Evolutionary conservation across 2,888 invertebrate species (phyloP).

Genomic region (Flexamia atlantica): DNA sequence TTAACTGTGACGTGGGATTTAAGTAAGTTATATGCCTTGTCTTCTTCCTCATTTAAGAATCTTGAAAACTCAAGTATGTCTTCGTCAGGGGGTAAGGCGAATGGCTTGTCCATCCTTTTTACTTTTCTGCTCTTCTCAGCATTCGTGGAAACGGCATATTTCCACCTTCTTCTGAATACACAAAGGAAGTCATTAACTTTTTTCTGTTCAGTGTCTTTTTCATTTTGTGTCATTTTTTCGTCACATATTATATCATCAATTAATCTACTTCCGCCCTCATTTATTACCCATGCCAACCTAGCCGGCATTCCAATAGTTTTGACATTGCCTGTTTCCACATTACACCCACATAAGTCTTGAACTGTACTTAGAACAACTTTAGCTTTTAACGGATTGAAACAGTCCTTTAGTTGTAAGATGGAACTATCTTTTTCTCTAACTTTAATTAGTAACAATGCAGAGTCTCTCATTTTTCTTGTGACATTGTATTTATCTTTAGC

Average conservation of each 20-base stretch:
- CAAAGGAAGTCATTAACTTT: slow-evolving; percentile 19
- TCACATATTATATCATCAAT: background rate
- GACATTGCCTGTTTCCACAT: background rate
- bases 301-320: slow-evolving; percentile 10
- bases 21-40: background rate
- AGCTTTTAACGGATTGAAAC: background rate
- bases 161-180: slow-evolving; percentile 28
- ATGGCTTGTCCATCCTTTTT: slow-evolving; percentile 16
- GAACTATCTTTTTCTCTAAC: background rate
- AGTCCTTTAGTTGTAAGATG: background rate
- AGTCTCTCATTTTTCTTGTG: slow-evolving; percentile 25
- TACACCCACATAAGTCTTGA: slow-evolving; percentile 30
- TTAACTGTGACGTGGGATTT: background rate
- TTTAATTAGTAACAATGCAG: slow-evolving; percentile 1
- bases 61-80: slow-evolving; percentile 41
- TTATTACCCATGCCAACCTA: slow-evolving; percentile 2
- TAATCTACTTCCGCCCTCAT: background rate
- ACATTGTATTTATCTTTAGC: slow-evolving; percentile 21
- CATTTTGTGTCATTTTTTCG: slow-evolving; percentile 3
- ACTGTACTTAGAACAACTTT: background rate
- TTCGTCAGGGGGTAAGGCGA: slow-evolving; percentile 18
- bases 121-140: slow-evolving; percentile 27
- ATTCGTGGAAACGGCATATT: slow-evolving; percentile 51
- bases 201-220: background rate
- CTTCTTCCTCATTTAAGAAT: background rate